Evolutionary conservation across 1,140 invertebrate genomes (phyloP), one percentile per base, ranked within the genome.

Genomic region (Drosophila dunni): DNA sequence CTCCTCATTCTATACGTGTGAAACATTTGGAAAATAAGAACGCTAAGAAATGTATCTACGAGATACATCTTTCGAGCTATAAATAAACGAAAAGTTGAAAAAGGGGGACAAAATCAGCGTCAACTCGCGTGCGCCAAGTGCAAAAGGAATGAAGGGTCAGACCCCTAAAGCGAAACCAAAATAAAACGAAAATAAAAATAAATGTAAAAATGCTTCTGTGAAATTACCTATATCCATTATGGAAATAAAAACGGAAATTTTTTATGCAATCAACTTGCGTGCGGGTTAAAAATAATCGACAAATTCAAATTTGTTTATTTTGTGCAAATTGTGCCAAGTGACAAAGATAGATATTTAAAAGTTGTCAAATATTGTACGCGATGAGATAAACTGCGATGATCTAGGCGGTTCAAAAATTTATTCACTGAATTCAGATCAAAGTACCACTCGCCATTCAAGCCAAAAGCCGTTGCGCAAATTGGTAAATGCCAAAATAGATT

Each of bases 1-100:
- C 40, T 53, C 34, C 24, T 36, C 38, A 38, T 17, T 45, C 29
- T 57, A 17, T 33, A 53, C 44, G 62, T 51, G 50, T 34, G 44
- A 36, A 42, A 36, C n/a, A 57, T 42, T 73, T 70, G 58, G 66
- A 56, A 60, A 72, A 58, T 72, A 56, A 67, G 78, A 54, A 42
- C 44, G 79, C 2, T 33, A 42, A 44, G 50, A 54, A 57, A 69
- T 78, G 63, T 53, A 72, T 69, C 64, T 65, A 62, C 24, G 70
- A 79, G 64, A 86, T 88, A 88, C 86, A 88, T 88, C 83, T 86
- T 82, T 64, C 29, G 64, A 65, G 71, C 83, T 81, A 88, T 77
- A 86, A 86, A 75, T 75, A 78, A 71, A 71, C 50, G 48, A 38
- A 34, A 40, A 44, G 65, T 67, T 44, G 34, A 54, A 71, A 75